Base-by-base conservation (phyloP, 2,888 invertebrate species). In the Leptopilina myrica region DNA sequence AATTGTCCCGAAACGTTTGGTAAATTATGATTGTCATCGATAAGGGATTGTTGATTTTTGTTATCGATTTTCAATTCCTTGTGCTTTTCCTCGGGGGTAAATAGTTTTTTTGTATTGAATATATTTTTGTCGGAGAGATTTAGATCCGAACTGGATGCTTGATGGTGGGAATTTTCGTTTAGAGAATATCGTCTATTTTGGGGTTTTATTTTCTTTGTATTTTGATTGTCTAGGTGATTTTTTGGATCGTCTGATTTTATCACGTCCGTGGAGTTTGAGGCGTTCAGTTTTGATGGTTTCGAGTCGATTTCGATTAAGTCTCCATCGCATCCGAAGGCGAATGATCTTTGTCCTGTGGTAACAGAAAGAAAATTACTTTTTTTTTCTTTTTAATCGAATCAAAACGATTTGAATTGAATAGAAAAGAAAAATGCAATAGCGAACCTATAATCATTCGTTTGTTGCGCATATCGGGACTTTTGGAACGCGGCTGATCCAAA, bases 381-480 rank as follows among this genome's bases (percentile, higher is more conserved):
- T 56, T 56, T 56, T 56, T 8, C 53, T 8, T 15, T 66, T n/a
- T 8, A 1, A 2, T 33, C 2, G 33, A 33, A 33, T 33, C 4
- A 4, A 33, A 33, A 1, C 4, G 33, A 33, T 4, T 33, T 33
- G 33, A 33, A 33, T 33, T 33, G 33, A 33, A 33, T 33, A 4
- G 33, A 33, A 33, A 33, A 33, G 3, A 59, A 59, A 59, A 59
- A 59, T 62, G 15, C 7, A n/a, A 46, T 46, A 11, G 56, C 73
- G n/a, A 73, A 92, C 91, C 91, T 82, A 92, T 92, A 49, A 92
- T 91, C 90, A 92, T 92, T 6, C 91, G 89, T 83, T 90, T 91
- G 78, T 91, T 91, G 11, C 90, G 89, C 91, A 91, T 91, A 77
- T 92, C 91, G 0, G 92, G 91, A 83, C 91, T 91, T 79, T 89